Base-by-base conservation (phyloP, 2,888 invertebrate species). In the Tetragnatha montana region DNA sequence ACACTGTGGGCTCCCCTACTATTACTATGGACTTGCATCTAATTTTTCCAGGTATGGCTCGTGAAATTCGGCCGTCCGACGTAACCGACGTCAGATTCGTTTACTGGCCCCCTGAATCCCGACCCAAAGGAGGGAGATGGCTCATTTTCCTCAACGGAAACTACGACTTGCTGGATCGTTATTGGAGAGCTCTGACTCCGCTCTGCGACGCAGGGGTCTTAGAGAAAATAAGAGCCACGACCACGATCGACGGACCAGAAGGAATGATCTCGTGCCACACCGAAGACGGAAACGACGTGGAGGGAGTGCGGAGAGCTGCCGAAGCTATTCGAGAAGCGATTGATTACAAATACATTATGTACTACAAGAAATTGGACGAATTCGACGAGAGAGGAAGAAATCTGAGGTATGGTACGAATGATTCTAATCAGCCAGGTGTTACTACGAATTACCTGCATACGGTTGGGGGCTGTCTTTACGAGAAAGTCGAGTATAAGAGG, bases 241-340 rank as follows among this genome's bases (percentile, higher is more conserved):
- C 81, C 8, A 50, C 50, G 19, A 0, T 6, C 6, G 21, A 70
- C 12, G 2, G 47, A 17, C 49, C 19, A 35, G n/a, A 47, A 6
- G 71, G 81, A 19, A 71, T 81, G 6, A 81, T 69, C 6, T 22
- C 14, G 4, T 81, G 81, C 12, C 6, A 70, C 19, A 60, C 60
- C 10, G 12, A 10, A 14, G 60, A 60, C 60, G 1, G 14, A 1
- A 60, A 14, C 10, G 60, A 60, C 14, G 60, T 60, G 60, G 60
- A 60, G 6, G 14, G 14, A 10, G 60, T 60, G 14, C 6, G 60
- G 60, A 60, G 14, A 12, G 60, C 14, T 14, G 60, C 60, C 1
- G 14, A 14, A 1, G 60, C 60, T 60, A 60, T 60, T 12, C 60
- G 60, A 10, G 14, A 60, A 12, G 12, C 1, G 3, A 60, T 6